These are phyloP conservation scores for Echinometra lucunter DNA, from an alignment of 53 echinoderm and acorn worm genomes.

Conservation along the genomic window DNA sequence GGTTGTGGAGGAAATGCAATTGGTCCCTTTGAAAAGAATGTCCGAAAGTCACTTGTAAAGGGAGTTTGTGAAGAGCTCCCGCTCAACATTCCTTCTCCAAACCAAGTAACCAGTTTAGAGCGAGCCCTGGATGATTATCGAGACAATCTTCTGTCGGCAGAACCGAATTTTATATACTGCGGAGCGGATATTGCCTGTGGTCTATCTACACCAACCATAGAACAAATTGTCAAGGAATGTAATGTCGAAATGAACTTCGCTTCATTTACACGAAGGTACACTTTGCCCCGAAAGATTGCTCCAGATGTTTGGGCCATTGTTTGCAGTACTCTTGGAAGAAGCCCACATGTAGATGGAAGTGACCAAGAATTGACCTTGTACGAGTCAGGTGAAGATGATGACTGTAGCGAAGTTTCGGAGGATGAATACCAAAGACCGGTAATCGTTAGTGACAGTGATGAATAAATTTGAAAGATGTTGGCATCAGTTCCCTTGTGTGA, in stretches of 20 bases:
- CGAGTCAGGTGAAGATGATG: not conserved
- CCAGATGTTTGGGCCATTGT: not conserved
- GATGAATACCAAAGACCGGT: not conserved
- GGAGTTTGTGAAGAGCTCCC: not conserved
- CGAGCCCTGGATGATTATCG: not conserved
- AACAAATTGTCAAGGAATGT: slow-evolving; percentile 3
- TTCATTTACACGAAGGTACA: not conserved
- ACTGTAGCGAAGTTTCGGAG: not conserved
- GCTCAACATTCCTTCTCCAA: not conserved
- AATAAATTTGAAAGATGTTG: not conserved
- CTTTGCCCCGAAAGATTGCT: not conserved
- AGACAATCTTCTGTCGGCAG: not conserved
- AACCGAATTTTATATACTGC: slow-evolving; percentile 7
- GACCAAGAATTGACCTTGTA: not conserved
- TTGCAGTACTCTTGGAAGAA: slow-evolving; percentile 18
- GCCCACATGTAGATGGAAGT: not conserved
- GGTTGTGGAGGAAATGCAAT: not conserved
- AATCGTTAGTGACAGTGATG: slow-evolving; percentile 35
- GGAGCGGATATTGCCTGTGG: slow-evolving; percentile 40
- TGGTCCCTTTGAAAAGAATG: not conserved
- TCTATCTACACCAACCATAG: not conserved
- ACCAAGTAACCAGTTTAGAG: not conserved
- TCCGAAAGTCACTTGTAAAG: not conserved
- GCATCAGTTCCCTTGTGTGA: no score
- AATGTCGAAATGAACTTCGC: not conserved